Evolutionary conservation across 2,113 vertebrate genomes (phyloP), one percentile per base, ranked within the genome.

Genomic region (Clarias macrocephalus): DNA sequence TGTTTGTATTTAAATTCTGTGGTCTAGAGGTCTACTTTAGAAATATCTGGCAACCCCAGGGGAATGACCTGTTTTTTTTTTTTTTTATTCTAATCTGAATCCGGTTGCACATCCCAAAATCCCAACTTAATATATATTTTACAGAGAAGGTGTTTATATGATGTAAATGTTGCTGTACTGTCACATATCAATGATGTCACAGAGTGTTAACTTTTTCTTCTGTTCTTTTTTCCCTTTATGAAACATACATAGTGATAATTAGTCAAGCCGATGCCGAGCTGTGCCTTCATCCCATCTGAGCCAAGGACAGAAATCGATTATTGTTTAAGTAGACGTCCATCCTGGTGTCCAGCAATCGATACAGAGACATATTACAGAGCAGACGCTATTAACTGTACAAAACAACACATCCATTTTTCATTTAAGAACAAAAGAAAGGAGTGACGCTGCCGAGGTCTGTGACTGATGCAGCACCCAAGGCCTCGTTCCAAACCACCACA

Each of bases 291-390:
- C 95, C 94, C 96, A 95, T 93, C 77, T 92, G 93, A 91, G 92
- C 91, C 93, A 93, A 90, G 86, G 94, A 93, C 95, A 94, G 94
- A 95, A 95, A 96, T 96, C 94, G 94, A 95, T 96, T 93, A 95
- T 94, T 94, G 93, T 96, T 95, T 95, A 95, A 95, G 93, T 92
- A 94, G 91, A 92, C 90, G 92, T 75, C 82, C 91, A 91, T 93
- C 93, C 88, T 90, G 91, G 93, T 93, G 94, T 93, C 92, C 91
- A 91, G 88, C 85, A 92, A 95, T 96, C 95, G 92, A 96, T 96
- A 94, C 83, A 85, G 82, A 91, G 86, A 92, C 92, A 94, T 95
- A 95, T 96, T 95, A 95, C 93, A 95, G 91, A 93, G 89, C 90
- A 90, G n/a, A 92, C 28, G 92, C 92, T 94, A 92, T 94, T 92